Evolutionary conservation across 1,140 invertebrate genomes (phyloP), one percentile per base, ranked within the genome.

Genomic region (Drosophila hydei): DNA sequence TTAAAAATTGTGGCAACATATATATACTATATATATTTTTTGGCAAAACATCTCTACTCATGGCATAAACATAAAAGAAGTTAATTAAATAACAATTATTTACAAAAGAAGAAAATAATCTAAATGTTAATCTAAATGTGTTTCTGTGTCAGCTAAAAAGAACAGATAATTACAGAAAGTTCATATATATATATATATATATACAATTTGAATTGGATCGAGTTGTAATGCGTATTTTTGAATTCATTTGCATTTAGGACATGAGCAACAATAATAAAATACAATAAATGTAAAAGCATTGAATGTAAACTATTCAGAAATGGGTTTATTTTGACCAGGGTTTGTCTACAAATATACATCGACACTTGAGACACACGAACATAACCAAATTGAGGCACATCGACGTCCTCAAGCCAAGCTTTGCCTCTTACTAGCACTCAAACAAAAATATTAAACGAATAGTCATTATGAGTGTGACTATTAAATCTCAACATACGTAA

Each of bases 161-260:
- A 73, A 51, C 27, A 21, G 45, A 72, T 64, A 56, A 33, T 33
- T 60, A 55, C 21, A 33, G 40, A 65, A 75, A 75, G 55, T 63
- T 76, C 70, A 72, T 60, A 52, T 67, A 75, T 56, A 68, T 75
- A 71, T 40, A 40, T 42, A n/a, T n/a, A 38, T 3, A 38, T n/a
- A 42, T 16, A 33, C 30, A 33, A 33, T 33, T 33, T 33, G 30
- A 14, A 16, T 16, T 6, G 38, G 38, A 59, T 59, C 36, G 69
- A 78, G 62, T 74, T 83, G 38, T 72, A 78, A 77, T 72, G 83
- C 78, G 64, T 87, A 83, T 88, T 87, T 88, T 88, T 76, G 45
- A 87, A 88, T 89, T 87, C 72, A 89, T 87, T 87, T 87, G 83
- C 83, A 87, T 85, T 84, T 89, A 89, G 75, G 79, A 87, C 83